Conservation (phyloP, 2,797 vertebrate species). For the Girardinus metallicus region DNA sequence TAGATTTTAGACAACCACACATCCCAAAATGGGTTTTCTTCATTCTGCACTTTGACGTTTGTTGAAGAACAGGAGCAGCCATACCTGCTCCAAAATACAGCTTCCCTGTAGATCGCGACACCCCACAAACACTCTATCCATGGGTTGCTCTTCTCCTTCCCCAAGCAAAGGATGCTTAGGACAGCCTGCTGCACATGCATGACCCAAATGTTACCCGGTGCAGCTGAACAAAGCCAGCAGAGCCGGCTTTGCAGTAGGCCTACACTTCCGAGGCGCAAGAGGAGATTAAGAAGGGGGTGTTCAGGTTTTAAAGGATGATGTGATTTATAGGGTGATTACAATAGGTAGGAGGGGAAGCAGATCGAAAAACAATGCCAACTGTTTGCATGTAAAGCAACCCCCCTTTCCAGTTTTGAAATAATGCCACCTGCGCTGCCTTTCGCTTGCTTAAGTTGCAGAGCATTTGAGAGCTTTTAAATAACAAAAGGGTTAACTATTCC, state of each 20-base stretch:
- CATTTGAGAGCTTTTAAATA: conserved; percentile 35
- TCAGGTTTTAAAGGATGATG: conserved; percentile 77
- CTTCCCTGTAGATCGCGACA: conserved; percentile 19
- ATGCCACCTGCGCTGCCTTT: conserved; percentile 67
- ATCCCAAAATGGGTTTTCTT: background rate
- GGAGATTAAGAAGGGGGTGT: conserved; percentile 65
- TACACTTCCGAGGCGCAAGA: conserved; percentile 61
- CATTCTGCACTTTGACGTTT: conserved; percentile 7
- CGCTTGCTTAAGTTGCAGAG: conserved; percentile 51
- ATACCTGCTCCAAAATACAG: background rate
- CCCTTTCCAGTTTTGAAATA: conserved; percentile 50
- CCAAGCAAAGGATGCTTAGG: conserved; percentile 27
- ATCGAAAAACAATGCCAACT: conserved; percentile 77
- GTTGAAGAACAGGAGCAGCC: conserved; percentile 1
- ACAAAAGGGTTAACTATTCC: conserved; percentile 21
- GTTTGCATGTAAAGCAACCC: conserved; percentile 74
- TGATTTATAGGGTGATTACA: conserved; percentile 80
- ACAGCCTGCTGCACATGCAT: conserved; percentile 50
- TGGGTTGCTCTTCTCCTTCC: conserved; percentile 14
- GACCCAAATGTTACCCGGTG: conserved; percentile 77
- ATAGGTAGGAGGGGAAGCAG: conserved; percentile 56
- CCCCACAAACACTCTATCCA: background rate
- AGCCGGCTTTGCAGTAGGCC: conserved; percentile 63
- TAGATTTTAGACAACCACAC: background rate
- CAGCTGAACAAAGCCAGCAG: conserved; percentile 76